These are phyloP conservation scores for Cordilura impudica DNA, from an alignment of 2,888 invertebrate species.

Conservation along the genomic window DNA sequence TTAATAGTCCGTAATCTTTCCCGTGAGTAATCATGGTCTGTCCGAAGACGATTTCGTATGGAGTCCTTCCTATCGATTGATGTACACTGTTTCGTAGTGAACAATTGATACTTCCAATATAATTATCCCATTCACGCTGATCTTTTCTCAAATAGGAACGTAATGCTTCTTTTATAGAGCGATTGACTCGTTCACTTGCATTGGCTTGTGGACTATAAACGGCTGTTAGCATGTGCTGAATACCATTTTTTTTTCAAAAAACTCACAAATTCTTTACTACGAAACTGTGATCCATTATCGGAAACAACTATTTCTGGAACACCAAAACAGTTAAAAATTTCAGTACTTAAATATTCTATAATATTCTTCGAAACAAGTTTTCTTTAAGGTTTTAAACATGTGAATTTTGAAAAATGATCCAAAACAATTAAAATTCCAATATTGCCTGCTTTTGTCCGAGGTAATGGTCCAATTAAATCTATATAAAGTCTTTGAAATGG, in stretches of 20 bases:
- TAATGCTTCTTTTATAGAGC: too few species aligned
- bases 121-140: too few species aligned
- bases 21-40: not conserved
- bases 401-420: too few species aligned
- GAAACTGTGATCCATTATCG: too few species aligned
- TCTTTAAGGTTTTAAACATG: not conserved
- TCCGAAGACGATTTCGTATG: not conserved
- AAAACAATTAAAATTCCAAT: not conserved
- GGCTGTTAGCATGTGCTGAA: not conserved
- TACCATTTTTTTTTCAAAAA: not conserved
- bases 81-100: too few species aligned
- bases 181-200: too few species aligned
- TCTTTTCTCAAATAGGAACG: too few species aligned
- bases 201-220: not conserved
- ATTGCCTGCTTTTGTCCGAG: not conserved
- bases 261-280: not conserved
- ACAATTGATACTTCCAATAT: too few species aligned
- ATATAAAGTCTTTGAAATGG: not conserved
- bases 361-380: not conserved
- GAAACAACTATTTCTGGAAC: not conserved
- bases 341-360: not conserved
- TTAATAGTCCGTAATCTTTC: not conserved
- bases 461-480: not conserved
- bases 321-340: slow-evolving; percentile 6
- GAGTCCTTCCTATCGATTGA: not conserved